phyloP scores from a whole-genome alignment of 2,888 invertebrate species.

The Callosobruchus maculatus region DNA sequence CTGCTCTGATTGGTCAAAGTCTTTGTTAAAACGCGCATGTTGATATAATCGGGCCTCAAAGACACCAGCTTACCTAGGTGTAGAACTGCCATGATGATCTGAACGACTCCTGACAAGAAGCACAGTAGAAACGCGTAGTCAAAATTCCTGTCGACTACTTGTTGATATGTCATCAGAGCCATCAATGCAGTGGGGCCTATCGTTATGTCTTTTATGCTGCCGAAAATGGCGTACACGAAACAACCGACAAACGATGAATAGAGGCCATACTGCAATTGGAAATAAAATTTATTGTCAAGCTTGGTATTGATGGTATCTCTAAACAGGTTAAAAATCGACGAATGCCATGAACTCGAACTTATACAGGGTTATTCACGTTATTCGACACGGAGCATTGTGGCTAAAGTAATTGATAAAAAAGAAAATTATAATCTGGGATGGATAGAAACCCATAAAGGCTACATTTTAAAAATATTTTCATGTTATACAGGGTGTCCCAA shows the following conservation, averaged over 20 bases:
- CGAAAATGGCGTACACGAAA: conserved; percentile 85
- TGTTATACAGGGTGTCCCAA: too few relatives aligned
- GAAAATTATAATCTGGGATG: too few relatives aligned
- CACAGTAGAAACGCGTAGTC: conserved; percentile 81
- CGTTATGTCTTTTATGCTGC: conserved; percentile 83
- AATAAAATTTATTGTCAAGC: neutral
- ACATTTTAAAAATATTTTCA: too few relatives aligned
- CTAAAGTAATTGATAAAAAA: too few relatives aligned
- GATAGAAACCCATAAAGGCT: too few relatives aligned
- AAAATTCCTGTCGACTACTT: conserved; percentile 64
- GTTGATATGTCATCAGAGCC: conserved; percentile 85
- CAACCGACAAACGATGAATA: conserved; percentile 94
- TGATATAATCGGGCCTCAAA: neutral
- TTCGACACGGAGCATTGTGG: too few relatives aligned
- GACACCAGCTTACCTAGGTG: conserved; percentile 63
- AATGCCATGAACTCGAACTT: too few relatives aligned
- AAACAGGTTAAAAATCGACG: too few relatives aligned
- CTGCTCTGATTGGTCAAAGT: too few relatives aligned
- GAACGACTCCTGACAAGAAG: conserved; percentile 77
- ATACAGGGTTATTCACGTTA: too few relatives aligned
- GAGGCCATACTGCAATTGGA: conserved; percentile 75
- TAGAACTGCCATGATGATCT: conserved; percentile 75
- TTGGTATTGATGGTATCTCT: too few relatives aligned
- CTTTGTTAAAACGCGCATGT: too few relatives aligned
- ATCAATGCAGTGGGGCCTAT: conserved; percentile 92